Base-by-base conservation (phyloP, 2,113 vertebrate genomes). In the Paralichthys olivaceus region DNA sequence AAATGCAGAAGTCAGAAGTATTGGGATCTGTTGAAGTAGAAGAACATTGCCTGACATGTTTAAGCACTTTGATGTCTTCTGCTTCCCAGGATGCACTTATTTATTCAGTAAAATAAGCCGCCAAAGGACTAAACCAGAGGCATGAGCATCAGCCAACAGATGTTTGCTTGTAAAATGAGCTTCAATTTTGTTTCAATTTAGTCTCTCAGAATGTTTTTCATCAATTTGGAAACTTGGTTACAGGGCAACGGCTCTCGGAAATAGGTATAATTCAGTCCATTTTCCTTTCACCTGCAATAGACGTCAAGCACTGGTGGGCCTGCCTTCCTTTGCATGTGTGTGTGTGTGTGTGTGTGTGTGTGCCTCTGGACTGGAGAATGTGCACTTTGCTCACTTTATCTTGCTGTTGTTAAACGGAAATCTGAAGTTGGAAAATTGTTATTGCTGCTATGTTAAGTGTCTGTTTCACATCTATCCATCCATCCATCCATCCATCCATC, bases 281-380 rank as follows among this genome's bases (percentile, higher is more conserved):
- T 87, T 83, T 84, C 90, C 70, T 87, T 87, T 85, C 75, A 80
- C 78, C 81, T 92, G 83, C 47, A 79, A 69, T 68, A 63, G 62
- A 66, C 7, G 51, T 73, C 67, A 63, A 32, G 61, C 26, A 29
- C 12, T 22, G 60, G 22, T 13, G 0, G 62, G 9, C 23, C 47
- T 40, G 60, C 45, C 54, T 28, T 84, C 9, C 11, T 66, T 43
- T 72, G 37, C 3, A 9, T 13, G 37, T 37, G 34, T 37, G 34
- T 37, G 9, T 37, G 34, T 37, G 8, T 37, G 34, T 34, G 34
- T 12, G 34, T 40, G 37, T 37, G 34, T 40, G 29, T 64, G 71
- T 61, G 59, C 43, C 2, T 45, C 20, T 2, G 2, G 9, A 79
- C 25, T 45, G 49, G 4, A 72, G n/a, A 15, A 75, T 4, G 26